Evolutionary conservation across 2,113 vertebrate species (phyloP), one percentile per base, ranked within the genome.

Genomic region (Chloroceryle aenea): DNA sequence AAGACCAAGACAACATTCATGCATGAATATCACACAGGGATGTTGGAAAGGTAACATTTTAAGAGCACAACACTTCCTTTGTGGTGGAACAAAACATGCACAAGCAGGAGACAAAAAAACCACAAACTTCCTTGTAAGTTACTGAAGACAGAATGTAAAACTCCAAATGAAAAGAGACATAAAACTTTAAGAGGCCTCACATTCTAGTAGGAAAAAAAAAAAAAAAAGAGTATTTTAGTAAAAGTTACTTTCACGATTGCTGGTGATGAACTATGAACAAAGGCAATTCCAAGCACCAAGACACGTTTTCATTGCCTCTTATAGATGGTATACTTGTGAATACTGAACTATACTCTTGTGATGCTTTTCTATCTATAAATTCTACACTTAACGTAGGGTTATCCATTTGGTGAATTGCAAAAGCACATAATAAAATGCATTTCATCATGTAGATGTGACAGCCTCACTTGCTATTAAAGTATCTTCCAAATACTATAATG

Each of bases 391-490:
- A 83, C 12, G 1, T 56, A 61, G 85, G 55, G 91, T 88, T 90
- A 90, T 87, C 87, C 90, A 85, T 95, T 95, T 93, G 87, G 87
- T 74, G 95, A 93, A 94, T 55, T 95, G 94, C 93, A 94, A 86
- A 88, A 94, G 78, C 75, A 86, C 38, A 52, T 77, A 45, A 94
- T 94, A 93, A 96, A 96, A 94, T 64, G 90, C 75, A 83, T 91
- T 96, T 90, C 77, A 83, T 96, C 93, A 96, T 77, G 59, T 83
- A 74, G 91, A 96, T 96, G 85, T 96, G 95, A 93, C 96, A 97
- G 78, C 50, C 42, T 83, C 78, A 55, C 93, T 93, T 59, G 91
- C 95, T 80, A 47, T 80, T 95, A 47, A 93, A 94, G 90, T 79
- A 91, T 93, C 87, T 94, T 91, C 72, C 89, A 85, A 91, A 94